phyloP scores from a whole-genome alignment of 2,113 vertebrate species.

The Trichechus manatus region DNA sequence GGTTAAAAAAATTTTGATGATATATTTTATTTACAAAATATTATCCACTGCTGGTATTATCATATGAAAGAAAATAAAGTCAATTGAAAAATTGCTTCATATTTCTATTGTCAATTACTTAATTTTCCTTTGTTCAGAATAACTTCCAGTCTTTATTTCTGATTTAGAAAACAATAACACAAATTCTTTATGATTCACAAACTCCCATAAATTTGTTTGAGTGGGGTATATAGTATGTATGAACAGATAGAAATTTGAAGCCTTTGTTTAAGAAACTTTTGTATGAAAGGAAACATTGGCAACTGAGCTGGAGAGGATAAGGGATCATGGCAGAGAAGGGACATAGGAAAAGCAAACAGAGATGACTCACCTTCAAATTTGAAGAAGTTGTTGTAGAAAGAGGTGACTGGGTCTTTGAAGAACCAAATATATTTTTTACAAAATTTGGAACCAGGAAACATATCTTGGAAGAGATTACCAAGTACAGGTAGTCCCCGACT shows the following conservation, averaged over 20 bases:
- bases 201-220: neutral
- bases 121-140: slow-evolving; percentile 15
- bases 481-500: neutral
- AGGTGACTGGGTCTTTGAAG: neutral
- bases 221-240: neutral
- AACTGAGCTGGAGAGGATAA: neutral
- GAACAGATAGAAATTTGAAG: neutral
- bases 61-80: slow-evolving; percentile 87
- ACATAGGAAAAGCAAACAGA: neutral
- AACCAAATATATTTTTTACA: neutral
- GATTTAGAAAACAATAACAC: neutral
- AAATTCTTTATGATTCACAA: neutral
- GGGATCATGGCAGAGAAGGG: neutral
- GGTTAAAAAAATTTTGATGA: neutral
- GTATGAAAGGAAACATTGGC: neutral
- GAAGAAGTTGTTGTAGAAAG: neutral
- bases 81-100: slow-evolving; percentile 77
- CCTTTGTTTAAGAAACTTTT: neutral
- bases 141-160: neutral
- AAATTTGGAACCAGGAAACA: slow-evolving; percentile 27
- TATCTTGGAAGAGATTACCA: neutral
- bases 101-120: slow-evolving; percentile 59
- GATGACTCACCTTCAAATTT: neutral
- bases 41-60: slow-evolving; percentile 82
- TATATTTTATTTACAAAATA: slow-evolving; percentile 78